These are phyloP conservation scores for Drosophila miranda DNA, from an alignment of 1,140 invertebrate species.

Conservation along the genomic window DNA sequence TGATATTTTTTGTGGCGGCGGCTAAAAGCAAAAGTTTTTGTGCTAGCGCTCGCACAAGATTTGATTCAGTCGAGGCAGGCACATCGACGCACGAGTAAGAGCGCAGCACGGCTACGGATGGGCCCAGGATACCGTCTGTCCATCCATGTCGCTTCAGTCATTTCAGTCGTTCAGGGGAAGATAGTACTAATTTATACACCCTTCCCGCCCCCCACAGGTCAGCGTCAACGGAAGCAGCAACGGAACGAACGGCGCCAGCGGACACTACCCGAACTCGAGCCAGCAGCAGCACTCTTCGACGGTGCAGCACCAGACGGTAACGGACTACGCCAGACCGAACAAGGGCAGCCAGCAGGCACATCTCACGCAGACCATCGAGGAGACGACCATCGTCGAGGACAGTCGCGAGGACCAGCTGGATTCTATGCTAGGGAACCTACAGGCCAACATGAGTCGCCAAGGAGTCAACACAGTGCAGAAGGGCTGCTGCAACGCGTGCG, in stretches of 20 bases:
- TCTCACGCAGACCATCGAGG: conserved; percentile 83
- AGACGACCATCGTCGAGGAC: conserved; percentile 77
- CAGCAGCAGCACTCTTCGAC: conserved; percentile 53
- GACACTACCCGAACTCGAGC: conserved; percentile 23
- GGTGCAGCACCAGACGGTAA: conserved; percentile 84
- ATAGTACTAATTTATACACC: conserved; percentile 3
- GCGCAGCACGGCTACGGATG: background rate
- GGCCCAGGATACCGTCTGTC: background rate
- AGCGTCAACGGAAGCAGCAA: conserved; percentile 77
- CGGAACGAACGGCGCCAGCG: conserved; percentile 34
- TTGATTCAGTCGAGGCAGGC: conserved; percentile 79
- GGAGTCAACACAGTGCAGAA: conserved; percentile 98
- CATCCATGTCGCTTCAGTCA: too few relatives aligned
- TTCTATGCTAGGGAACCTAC: conserved; percentile 90
- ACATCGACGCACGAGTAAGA: conserved; percentile 69
- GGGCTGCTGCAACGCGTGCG: conserved; percentile 98
- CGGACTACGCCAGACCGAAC: conserved; percentile 89
- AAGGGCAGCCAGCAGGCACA: conserved; percentile 84
- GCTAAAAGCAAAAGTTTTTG: conserved; percentile 79
- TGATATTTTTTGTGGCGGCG: conserved; percentile 38
- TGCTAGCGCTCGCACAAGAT: conserved; percentile 76
- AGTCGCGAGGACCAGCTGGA: conserved; percentile 88
- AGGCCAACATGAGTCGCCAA: conserved; percentile 97
- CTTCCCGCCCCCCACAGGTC: conserved; percentile 81
- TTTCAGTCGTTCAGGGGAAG: background rate